Evolutionary conservation across 2,113 vertebrate genomes (phyloP).

Genomic region (Forbesichthys papilliferus): DNA sequence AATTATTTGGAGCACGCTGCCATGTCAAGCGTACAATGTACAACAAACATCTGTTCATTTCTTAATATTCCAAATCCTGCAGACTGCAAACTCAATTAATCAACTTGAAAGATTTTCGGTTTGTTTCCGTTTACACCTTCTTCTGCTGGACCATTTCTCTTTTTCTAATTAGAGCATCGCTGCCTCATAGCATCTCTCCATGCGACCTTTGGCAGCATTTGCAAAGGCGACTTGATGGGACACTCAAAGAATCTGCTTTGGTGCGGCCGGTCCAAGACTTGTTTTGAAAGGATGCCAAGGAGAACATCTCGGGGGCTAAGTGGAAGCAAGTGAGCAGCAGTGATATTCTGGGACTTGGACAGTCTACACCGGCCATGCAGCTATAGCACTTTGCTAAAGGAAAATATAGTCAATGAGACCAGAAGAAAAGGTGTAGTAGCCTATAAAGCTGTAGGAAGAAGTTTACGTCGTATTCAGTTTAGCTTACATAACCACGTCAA

Average conservation of each 20-base stretch:
- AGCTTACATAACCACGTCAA: too few relatives aligned
- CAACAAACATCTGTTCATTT: background rate
- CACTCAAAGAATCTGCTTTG: slow-evolving; percentile 64
- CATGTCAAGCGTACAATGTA: background rate
- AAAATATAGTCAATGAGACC: too few relatives aligned
- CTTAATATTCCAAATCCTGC: background rate
- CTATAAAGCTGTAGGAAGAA: too few relatives aligned
- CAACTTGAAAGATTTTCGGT: background rate
- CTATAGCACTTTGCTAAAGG: too few relatives aligned
- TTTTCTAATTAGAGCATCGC: slow-evolving; percentile 26
- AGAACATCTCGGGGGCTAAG: slow-evolving; percentile 69
- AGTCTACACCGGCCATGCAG: too few relatives aligned
- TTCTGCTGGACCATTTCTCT: background rate
- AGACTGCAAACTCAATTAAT: background rate
- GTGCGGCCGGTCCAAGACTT: slow-evolving; percentile 67
- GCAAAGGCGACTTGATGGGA: slow-evolving; percentile 12
- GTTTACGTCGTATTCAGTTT: too few relatives aligned
- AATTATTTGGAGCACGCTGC: background rate
- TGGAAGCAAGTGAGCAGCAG: slow-evolving; percentile 67
- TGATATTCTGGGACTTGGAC: slow-evolving; percentile 66
- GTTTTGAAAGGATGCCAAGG: slow-evolving; percentile 77
- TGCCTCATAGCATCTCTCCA: slow-evolving; percentile 25
- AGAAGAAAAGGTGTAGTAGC: too few relatives aligned
- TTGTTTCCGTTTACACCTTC: too few relatives aligned
- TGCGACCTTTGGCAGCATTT: slow-evolving; percentile 27